Percentiles rank a stretch among this genome's conserved stretches.
phyloP scores from a whole-genome alignment of 2,797 vertebrate species.

The Chaenodraco wilsoni region DNA sequence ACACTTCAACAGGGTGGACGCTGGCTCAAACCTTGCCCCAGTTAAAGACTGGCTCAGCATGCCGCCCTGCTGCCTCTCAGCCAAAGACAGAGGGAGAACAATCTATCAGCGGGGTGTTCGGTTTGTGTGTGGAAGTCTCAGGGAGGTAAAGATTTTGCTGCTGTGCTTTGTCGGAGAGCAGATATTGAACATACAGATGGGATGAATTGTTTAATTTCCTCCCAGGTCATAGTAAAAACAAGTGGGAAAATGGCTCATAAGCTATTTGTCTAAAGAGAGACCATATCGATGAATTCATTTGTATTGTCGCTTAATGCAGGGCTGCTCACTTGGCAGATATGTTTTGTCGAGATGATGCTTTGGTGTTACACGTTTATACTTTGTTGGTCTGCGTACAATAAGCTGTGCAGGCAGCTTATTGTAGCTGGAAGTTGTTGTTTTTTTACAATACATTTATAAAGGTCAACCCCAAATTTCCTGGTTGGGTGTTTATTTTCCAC shows the following conservation, averaged over 20 bases:
- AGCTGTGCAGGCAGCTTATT: not conserved
- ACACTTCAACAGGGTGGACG: slow-evolving; percentile 48
- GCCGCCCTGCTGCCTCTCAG: slow-evolving; percentile 24
- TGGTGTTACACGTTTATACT: too few relatives aligned
- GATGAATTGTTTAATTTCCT: too few relatives aligned
- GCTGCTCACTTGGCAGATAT: too few relatives aligned
- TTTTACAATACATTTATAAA: not conserved
- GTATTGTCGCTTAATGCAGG: slow-evolving; percentile 3
- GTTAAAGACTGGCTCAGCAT: slow-evolving; percentile 29
- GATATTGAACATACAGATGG: slow-evolving; percentile 6
- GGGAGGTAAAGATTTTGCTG: not conserved
- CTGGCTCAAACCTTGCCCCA: slow-evolving; percentile 5
- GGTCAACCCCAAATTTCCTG: not conserved
- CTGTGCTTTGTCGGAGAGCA: slow-evolving; percentile 4
- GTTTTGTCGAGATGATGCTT: too few relatives aligned
- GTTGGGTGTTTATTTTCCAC: not conserved
- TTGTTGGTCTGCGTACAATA: too few relatives aligned
- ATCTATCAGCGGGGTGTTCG: not conserved
- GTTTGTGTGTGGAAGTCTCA: not conserved
- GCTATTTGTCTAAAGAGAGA: not conserved
- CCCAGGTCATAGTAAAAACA: too few relatives aligned
- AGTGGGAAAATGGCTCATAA: not conserved
- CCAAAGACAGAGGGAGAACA: slow-evolving; percentile 9
- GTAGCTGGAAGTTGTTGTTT: not conserved
- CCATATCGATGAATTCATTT: slow-evolving; percentile 1